Base-by-base conservation (phyloP, 2,113 vertebrate species). In the Orthonyx spaldingii region DNA sequence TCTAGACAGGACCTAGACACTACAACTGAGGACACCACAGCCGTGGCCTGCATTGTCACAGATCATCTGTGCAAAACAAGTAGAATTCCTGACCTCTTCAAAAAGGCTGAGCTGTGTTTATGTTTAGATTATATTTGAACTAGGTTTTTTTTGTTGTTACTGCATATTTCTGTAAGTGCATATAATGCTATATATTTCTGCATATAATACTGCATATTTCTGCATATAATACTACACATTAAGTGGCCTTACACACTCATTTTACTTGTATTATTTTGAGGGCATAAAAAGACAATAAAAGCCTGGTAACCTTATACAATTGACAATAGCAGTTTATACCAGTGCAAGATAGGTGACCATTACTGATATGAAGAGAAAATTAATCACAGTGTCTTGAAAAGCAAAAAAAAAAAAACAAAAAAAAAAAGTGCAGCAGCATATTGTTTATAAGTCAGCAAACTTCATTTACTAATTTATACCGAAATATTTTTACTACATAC, bases 401-500 rank as follows among this genome's bases (percentile, higher is more conserved):
- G 69, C 52, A 57, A 18, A 28, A n/a, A 18, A 21, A 33, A 85
- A 50, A 28, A 24, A 12, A 39, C 4, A 52, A 71, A 20, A 44
- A 50, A 65, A 23, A 42, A 47, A 78, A 28, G 2, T 77, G 13
- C 60, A 59, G 52, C 12, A 37, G 8, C 10, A 49, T 90, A 79
- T 70, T 90, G 17, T 80, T n/a, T 89, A 60, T 90, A 94, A 94
- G 84, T 87, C 56, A 87, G 74, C 53, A 93, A 85, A 16, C 16
- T 70, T 94, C 18, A 84, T 95, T 94, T 90, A 46, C 53, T 93
- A 94, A 96, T 95, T 93, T 94, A 91, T 94, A 42, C 64, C 78
- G 70, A 78, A 87, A 77, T 81, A 64, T 47, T 91, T 84, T 96
- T 83, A 44, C 66, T 52, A 52, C 23, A 50, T 78, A 66, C 4